Percentiles rank a stretch among this genome's conserved stretches.
phyloP scores from a whole-genome alignment of 2,888 invertebrate species.

The Liodrosophila aerea region DNA sequence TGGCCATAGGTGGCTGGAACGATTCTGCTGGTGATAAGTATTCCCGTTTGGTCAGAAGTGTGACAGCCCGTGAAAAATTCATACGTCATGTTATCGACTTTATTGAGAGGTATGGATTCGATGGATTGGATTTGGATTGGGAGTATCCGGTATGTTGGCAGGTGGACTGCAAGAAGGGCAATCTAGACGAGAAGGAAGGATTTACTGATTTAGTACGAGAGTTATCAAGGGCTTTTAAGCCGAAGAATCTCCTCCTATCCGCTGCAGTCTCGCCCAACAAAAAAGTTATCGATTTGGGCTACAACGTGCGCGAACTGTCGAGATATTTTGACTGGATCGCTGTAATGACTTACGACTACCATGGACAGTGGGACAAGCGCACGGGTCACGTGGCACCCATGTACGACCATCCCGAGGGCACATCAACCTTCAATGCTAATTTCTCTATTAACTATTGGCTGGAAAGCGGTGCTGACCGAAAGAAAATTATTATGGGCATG shows the following conservation, averaged over 20 bases:
- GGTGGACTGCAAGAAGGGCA: conserved; percentile 92
- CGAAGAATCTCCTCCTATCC: conserved; percentile 88
- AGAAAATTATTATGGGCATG: conserved; percentile 92
- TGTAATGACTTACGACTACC: conserved; percentile 95
- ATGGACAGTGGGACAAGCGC: conserved; percentile 95
- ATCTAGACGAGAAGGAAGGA: conserved; percentile 89
- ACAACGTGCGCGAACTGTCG: conserved; percentile 90
- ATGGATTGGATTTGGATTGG: conserved; percentile 96
- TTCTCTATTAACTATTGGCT: conserved; percentile 95
- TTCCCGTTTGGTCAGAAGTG: conserved; percentile 90
- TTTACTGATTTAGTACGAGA: conserved; percentile 90
- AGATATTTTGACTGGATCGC: conserved; percentile 93
- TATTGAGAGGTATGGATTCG: conserved; percentile 90
- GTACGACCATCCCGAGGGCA: conserved; percentile 88
- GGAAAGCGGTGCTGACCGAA: conserved; percentile 88
- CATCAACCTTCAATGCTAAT: conserved; percentile 91
- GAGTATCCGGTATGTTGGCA: conserved; percentile 97
- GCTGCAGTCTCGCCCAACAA: conserved; percentile 94
- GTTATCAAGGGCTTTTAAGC: conserved; percentile 87
- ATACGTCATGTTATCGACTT: conserved; percentile 90
- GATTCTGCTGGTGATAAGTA: conserved; percentile 96
- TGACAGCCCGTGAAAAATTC: conserved; percentile 88
- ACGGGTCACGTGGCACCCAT: conserved; percentile 95
- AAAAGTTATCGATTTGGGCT: conserved; percentile 92
- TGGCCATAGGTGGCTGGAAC: conserved; percentile 97